Evolutionary conservation across 2,113 vertebrate genomes (phyloP).

Genomic region (Maccullochella peelii): DNA sequence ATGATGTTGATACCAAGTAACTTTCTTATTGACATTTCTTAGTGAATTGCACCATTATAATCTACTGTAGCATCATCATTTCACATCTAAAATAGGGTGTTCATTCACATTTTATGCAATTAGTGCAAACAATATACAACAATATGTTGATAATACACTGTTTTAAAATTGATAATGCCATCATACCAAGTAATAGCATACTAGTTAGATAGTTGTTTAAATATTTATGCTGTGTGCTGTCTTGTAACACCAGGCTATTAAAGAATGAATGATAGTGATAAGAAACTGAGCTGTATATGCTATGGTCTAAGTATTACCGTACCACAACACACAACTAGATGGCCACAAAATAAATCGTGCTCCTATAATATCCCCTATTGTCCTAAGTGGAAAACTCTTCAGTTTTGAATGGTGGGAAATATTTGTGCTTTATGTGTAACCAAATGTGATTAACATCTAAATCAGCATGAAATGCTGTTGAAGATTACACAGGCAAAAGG

Average conservation of each 20-base stretch:
- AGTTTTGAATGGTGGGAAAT: conserved; percentile 8
- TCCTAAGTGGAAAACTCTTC: conserved; percentile 2
- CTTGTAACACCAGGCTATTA: conserved; percentile 15
- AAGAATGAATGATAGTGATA: conserved; percentile 39
- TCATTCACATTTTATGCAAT: neutral
- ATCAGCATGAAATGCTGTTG: conserved; percentile 34
- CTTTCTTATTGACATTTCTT: neutral
- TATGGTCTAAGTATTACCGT: neutral
- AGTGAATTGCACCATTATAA: neutral
- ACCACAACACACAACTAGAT: neutral
- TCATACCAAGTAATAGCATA: conserved; percentile 18
- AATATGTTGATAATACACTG: neutral
- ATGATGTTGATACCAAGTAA: neutral
- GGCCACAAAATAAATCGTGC: neutral
- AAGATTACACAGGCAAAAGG: conserved; percentile 26
- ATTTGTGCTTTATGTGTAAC: neutral
- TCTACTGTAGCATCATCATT: neutral
- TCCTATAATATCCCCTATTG: neutral
- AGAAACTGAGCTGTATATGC: conserved; percentile 20
- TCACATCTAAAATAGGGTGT: too few relatives aligned
- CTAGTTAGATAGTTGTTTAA: conserved; percentile 22
- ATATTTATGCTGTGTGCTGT: conserved; percentile 31
- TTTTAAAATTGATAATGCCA: neutral
- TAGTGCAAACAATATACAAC: neutral
- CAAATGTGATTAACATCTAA: conserved; percentile 45